These are phyloP conservation scores for western clawed frog (Xenopus tropicalis) DNA, from an alignment of 2,113 vertebrate species.

Conservation along the genomic window UCB_Xtro_10.0 CM004447.2:54630501-54631000, in stretches of 20 bases:
- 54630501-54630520: constrained; percentile 57
- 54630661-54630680: constrained; percentile 58
- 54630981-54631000: constrained; percentile 57
- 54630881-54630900: constrained; percentile 58
- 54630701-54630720: constrained; percentile 60
- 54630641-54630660: constrained; percentile 62
- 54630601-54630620: constrained; percentile 69
- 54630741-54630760: constrained; percentile 54
- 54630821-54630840: constrained; percentile 59
- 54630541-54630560: constrained; percentile 70
- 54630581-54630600: constrained; percentile 70
- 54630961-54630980: constrained; percentile 59
- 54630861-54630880: constrained; percentile 56
- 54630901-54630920: constrained; percentile 48
- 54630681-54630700: constrained; percentile 73
- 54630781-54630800: constrained; percentile 62
- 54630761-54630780: constrained; percentile 59
- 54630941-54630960: constrained; percentile 58
- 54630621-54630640: constrained; percentile 77
- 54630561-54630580: constrained; percentile 71
- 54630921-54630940: constrained; percentile 55
- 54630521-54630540: constrained; percentile 74
- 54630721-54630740: constrained; percentile 52
- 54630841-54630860: constrained; percentile 56
- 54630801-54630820: constrained; percentile 45